phyloP scores from a whole-genome alignment of 2,797 vertebrate genomes.

The Cryptoprocta ferox region DNA sequence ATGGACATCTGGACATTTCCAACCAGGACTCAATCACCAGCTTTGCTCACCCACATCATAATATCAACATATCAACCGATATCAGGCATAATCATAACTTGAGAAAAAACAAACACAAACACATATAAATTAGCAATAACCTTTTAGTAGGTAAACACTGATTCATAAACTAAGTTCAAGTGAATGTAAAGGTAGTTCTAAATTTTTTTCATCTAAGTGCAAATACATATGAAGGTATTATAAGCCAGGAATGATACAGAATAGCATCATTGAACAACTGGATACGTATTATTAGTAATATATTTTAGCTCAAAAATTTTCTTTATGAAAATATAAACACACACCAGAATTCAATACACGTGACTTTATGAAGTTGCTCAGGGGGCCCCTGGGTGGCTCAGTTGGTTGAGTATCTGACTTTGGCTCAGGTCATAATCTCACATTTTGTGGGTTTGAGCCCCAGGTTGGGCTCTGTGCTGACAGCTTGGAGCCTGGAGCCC shows the following conservation, averaged over 20 bases:
- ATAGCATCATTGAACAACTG: neutral
- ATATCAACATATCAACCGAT: neutral
- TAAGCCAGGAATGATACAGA: neutral
- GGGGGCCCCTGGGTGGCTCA: too few species aligned
- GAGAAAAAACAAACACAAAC: neutral
- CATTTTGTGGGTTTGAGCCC: too few species aligned
- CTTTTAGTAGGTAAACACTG: neutral
- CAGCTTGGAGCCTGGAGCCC: too few species aligned
- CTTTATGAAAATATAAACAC: neutral
- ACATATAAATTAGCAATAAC: neutral
- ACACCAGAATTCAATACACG: neutral
- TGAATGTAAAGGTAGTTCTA: neutral
- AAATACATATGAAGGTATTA: rapidly evolving
- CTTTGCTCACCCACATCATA: neutral
- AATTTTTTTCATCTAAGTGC: neutral
- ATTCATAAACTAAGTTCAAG: neutral
- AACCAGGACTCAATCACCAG: neutral
- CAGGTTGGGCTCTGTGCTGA: too few species aligned
- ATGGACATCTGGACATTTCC: neutral
- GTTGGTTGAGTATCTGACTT: too few species aligned
- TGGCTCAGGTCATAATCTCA: too few species aligned
- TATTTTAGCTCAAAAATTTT: neutral
- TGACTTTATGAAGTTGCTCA: neutral
- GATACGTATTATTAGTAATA: neutral
- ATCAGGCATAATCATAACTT: neutral